Conservation (phyloP, 2,888 invertebrate genomes). For the Tachina grossa region DNA sequence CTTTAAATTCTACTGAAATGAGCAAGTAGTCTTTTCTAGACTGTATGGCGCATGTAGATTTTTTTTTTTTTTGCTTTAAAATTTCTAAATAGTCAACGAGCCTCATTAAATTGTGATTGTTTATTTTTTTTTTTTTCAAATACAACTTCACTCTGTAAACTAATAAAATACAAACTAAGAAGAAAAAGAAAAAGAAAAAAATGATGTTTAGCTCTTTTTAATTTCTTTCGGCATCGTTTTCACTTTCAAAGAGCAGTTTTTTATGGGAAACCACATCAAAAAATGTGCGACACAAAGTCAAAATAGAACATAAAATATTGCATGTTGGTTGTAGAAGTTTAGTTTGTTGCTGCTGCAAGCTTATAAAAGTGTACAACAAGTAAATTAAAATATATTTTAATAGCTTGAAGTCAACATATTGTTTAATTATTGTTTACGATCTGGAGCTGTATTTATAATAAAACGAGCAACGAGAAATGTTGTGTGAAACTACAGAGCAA, state of each 20-base stretch:
- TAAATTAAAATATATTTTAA: slow-evolving; percentile 54
- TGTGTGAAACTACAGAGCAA: slow-evolving; percentile 49
- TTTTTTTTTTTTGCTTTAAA: slow-evolving; percentile 4
- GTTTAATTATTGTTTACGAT: slow-evolving; percentile 59
- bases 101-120: slow-evolving; percentile 55
- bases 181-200: not conserved
- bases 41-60: slow-evolving; percentile 62
- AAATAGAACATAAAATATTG: slow-evolving; percentile 51
- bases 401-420: slow-evolving; percentile 55
- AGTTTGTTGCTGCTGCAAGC: slow-evolving; percentile 30
- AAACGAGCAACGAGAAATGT: slow-evolving; percentile 15
- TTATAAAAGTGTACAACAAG: slow-evolving; percentile 32
- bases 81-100: slow-evolving; percentile 38
- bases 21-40: slow-evolving; percentile 50
- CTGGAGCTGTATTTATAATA: slow-evolving; percentile 53
- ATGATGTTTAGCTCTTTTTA: slow-evolving; percentile 43
- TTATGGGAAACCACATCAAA: slow-evolving; percentile 61
- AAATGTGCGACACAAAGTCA: slow-evolving; percentile 47
- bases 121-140: slow-evolving; percentile 39
- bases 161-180: slow-evolving; percentile 44
- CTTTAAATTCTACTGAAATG: not conserved
- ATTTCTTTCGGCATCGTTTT: slow-evolving; percentile 28
- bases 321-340: slow-evolving; percentile 11
- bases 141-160: slow-evolving; percentile 54
- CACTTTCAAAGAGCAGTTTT: slow-evolving; percentile 46